These are phyloP conservation scores for Pygocentrus nattereri DNA, from an alignment of 2,797 vertebrate genomes.

Conservation along the genomic window DNA sequence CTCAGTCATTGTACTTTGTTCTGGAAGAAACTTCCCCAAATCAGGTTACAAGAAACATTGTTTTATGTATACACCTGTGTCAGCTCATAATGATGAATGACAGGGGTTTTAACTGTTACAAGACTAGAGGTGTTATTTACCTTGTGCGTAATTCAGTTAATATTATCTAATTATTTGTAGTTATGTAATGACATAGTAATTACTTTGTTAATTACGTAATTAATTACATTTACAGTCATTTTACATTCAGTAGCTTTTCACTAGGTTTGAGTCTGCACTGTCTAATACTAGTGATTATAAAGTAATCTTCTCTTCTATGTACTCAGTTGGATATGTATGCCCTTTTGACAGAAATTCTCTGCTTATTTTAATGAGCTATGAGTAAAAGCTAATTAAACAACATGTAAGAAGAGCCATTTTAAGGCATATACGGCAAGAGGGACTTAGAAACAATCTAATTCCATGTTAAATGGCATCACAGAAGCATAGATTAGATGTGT, in stretches of 20 bases:
- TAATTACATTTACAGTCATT: background rate
- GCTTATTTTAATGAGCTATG: no score
- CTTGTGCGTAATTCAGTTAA: background rate
- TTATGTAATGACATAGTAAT: background rate
- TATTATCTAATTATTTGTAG: background rate
- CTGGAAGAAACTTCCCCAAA: background rate
- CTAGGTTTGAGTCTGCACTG: background rate
- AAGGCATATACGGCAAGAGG: background rate
- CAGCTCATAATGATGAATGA: background rate
- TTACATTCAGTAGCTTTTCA: background rate
- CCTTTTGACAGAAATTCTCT: no score
- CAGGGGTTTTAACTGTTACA: background rate
- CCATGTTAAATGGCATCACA: background rate
- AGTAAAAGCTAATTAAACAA: background rate
- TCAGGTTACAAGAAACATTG: background rate
- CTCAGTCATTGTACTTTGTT: constrained; percentile 3
- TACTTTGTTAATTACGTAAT: background rate
- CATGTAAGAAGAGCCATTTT: background rate
- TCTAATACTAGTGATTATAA: no score
- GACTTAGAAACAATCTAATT: background rate
- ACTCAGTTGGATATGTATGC: background rate
- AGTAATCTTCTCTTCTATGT: background rate
- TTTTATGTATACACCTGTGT: constrained; percentile 23
- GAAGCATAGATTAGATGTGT: constrained; percentile 31
- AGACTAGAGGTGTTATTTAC: background rate